Percentiles rank a stretch among this genome's conserved stretches.
Conservation (phyloP, 2,888 invertebrate genomes). For the Microchrysa polita region DNA sequence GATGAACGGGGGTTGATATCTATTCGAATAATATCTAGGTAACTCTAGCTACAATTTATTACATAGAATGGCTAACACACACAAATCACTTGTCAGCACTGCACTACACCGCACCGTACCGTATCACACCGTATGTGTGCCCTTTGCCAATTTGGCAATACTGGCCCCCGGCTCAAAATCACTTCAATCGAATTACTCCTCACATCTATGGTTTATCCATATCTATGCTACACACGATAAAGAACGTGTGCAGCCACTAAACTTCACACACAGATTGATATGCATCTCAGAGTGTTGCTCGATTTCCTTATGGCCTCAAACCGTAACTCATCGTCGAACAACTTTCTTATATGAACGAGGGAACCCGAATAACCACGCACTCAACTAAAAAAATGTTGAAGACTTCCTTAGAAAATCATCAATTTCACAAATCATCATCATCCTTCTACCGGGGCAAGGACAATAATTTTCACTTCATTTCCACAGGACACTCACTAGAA, state of each 20-base stretch:
- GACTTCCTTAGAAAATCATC: neutral
- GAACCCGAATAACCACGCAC: neutral
- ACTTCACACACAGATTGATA: neutral
- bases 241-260: neutral
- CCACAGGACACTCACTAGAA: constrained; percentile 36
- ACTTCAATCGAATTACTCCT: constrained; percentile 23
- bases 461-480: constrained; percentile 19
- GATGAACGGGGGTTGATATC: constrained; percentile 30
- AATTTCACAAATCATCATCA: constrained; percentile 29
- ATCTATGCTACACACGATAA: too few species aligned
- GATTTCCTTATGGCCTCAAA: constrained; percentile 13
- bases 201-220: constrained; percentile 23
- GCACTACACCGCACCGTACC: constrained; percentile 19
- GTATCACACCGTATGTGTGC: constrained; percentile 27
- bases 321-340: neutral
- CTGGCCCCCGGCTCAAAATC: constrained; percentile 30
- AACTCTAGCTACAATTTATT: constrained; percentile 15
- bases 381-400: constrained; percentile 17
- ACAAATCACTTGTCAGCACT: constrained; percentile 41
- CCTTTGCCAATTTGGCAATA: constrained; percentile 25
- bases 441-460: neutral
- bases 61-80: constrained; percentile 10
- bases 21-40: constrained; percentile 1
- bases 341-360: neutral
- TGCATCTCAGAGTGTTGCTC: constrained; percentile 16